Conservation (phyloP, 2,797 vertebrate species). For the Peromyscus attwateri region DNA sequence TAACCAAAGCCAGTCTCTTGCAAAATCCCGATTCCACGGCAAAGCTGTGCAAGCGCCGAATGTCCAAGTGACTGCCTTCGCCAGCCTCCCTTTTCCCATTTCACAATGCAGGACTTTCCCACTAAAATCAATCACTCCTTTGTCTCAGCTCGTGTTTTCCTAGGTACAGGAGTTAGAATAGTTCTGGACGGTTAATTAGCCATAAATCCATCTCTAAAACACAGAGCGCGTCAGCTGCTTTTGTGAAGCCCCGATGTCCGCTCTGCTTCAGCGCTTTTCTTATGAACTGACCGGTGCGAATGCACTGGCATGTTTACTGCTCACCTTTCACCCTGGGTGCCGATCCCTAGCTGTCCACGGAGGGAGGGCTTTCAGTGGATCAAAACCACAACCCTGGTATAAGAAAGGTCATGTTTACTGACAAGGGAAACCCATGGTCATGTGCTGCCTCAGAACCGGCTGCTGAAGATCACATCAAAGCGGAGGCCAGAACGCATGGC, state of each 20-base stretch:
- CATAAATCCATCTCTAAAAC: constrained; percentile 78
- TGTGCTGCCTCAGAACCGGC: constrained; percentile 41
- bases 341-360: constrained; percentile 91
- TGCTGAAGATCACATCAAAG: constrained; percentile 66
- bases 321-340: constrained; percentile 95
- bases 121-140: constrained; percentile 81
- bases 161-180: constrained; percentile 77
- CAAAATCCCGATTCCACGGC: constrained; percentile 19
- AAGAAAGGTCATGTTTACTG: constrained; percentile 79
- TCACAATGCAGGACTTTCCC: constrained; percentile 76
- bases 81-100: constrained; percentile 54
- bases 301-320: constrained; percentile 85
- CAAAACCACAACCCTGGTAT: constrained; percentile 92
- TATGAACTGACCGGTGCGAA: constrained; percentile 76
- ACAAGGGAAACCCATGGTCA: constrained; percentile 59
- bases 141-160: constrained; percentile 77
- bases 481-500: constrained; percentile 19
- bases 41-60: constrained; percentile 28
- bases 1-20: constrained; percentile 24
- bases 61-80: constrained; percentile 58
- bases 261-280: constrained; percentile 66
- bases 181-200: constrained; percentile 73
- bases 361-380: constrained; percentile 91
- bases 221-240: constrained; percentile 58
- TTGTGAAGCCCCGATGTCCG: constrained; percentile 65